Conservation (phyloP, 2,888 invertebrate genomes). For the Plebejus argus region DNA sequence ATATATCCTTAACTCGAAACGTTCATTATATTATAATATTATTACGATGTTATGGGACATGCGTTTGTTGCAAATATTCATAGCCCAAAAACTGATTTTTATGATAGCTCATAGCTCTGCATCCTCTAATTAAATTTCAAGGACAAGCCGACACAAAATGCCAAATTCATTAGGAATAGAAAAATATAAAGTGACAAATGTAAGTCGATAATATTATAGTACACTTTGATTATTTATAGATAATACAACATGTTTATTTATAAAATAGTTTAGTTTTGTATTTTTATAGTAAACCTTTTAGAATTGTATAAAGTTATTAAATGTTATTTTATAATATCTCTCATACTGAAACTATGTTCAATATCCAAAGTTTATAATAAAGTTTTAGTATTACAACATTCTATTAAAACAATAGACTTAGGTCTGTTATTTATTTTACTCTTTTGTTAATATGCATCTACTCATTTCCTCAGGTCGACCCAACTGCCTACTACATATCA, state of each 20-base stretch:
- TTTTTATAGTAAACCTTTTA: no score
- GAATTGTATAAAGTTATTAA: no score
- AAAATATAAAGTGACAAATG: slow-evolving; percentile 40
- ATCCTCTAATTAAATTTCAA: background rate
- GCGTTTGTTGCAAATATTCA: background rate
- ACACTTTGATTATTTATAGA: no score
- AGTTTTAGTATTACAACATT: no score
- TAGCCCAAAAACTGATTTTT: background rate
- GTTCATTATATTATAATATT: background rate
- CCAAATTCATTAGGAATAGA: slow-evolving; percentile 31
- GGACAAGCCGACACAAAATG: background rate
- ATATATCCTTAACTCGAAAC: background rate
- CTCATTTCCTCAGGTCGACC: slow-evolving; percentile 68
- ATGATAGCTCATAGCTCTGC: no score
- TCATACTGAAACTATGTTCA: no score
- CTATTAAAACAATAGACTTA: no score
- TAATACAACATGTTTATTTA: no score
- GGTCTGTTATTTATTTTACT: background rate
- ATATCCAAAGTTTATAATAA: no score
- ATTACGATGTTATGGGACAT: background rate
- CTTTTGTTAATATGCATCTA: background rate
- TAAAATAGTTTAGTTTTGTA: no score
- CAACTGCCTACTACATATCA: slow-evolving; percentile 90
- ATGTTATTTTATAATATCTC: no score
- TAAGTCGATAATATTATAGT: slow-evolving; percentile 35